A percentile compares a stretch with the other conserved stretches of the same genome.
Evolutionary conservation across 2,113 vertebrate species (phyloP).

Genomic region (Agapornis roseicollis): DNA sequence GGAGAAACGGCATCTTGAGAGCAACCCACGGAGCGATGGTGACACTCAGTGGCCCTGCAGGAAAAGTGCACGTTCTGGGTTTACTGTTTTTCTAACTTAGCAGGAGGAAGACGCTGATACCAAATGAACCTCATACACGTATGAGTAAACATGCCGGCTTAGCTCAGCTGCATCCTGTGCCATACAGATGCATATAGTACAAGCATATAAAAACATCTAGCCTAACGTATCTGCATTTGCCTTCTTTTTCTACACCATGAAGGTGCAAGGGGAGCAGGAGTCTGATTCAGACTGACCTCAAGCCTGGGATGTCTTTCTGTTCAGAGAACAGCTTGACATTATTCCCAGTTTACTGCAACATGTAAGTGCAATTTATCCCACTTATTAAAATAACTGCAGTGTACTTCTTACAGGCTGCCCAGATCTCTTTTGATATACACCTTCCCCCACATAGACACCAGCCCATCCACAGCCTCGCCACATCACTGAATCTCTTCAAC

Average conservation of each 20-base stretch:
- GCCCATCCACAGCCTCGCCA: neutral
- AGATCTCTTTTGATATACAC: neutral
- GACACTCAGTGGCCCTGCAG: constrained; percentile 23
- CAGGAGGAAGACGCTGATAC: neutral
- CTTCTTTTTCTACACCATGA: neutral
- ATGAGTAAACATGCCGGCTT: neutral
- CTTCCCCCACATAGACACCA: neutral
- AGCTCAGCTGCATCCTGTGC: neutral
- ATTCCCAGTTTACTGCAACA: neutral
- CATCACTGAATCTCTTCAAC: neutral
- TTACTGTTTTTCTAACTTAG: neutral
- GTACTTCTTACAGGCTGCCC: neutral
- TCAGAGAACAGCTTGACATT: neutral
- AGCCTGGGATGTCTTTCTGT: neutral
- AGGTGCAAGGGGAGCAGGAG: neutral
- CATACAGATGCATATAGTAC: rapidly evolving
- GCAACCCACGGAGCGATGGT: neutral
- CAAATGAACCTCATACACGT: neutral
- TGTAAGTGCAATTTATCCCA: neutral
- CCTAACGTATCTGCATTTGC: neutral
- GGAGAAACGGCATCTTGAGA: neutral
- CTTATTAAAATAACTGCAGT: neutral
- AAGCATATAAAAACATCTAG: neutral
- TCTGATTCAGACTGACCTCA: neutral
- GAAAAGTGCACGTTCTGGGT: neutral